Percentiles rank a stretch among this genome's conserved stretches.
Conservation (phyloP, 2,888 invertebrate species). For the Hoplodrina ambigua region DNA sequence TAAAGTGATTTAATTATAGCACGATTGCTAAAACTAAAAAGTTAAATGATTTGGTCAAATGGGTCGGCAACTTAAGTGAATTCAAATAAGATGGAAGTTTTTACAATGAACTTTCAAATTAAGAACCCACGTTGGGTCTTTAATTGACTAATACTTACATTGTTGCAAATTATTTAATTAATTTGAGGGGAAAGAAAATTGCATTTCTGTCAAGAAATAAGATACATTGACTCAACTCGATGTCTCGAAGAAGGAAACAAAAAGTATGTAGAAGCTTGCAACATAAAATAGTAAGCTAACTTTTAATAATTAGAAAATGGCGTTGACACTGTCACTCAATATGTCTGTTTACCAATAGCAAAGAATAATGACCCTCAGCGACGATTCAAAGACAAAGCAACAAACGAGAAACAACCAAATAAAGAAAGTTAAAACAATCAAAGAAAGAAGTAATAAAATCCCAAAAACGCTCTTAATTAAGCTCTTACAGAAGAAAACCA, state of each 20-base stretch:
- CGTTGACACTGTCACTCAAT: not conserved
- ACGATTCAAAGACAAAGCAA: constrained; percentile 2
- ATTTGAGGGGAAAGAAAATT: constrained; percentile 10
- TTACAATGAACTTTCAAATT: constrained; percentile 27
- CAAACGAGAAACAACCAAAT: constrained; percentile 15
- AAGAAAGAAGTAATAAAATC: constrained; percentile 41
- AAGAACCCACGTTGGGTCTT: not conserved
- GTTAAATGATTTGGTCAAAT: constrained; percentile 38
- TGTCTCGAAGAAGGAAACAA: not conserved
- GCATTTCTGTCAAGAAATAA: constrained; percentile 22
- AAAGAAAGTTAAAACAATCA: constrained; percentile 36
- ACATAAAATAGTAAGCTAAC: not conserved
- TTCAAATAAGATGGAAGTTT: constrained; percentile 30
- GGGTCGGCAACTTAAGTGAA: constrained; percentile 37
- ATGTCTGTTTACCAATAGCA: not conserved
- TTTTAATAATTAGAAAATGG: not conserved
- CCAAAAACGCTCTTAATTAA: constrained; percentile 57
- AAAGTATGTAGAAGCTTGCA: not conserved
- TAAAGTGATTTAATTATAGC: constrained; percentile 34
- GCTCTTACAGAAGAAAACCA: constrained; percentile 45
- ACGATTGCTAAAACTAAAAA: constrained; percentile 38
- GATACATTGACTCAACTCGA: constrained; percentile 18
- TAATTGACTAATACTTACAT: constrained; percentile 44
- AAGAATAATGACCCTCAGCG: not conserved
- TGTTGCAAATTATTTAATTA: constrained; percentile 28